These are phyloP conservation scores for Crotalus helleri DNA, from an alignment of 2,113 vertebrate genomes.

Conservation along the genomic window DNA sequence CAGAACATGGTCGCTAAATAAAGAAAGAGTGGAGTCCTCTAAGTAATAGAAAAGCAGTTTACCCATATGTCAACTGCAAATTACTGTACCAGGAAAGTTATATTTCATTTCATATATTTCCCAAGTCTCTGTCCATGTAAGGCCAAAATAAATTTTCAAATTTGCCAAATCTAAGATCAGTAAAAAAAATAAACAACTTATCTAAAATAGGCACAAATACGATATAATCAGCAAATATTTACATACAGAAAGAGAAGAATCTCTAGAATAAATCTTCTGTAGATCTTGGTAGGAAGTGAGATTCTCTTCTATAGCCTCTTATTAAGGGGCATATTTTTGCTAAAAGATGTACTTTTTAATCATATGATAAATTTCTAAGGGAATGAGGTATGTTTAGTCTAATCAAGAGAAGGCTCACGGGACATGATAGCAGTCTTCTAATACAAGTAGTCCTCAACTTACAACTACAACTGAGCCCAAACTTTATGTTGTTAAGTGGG, in stretches of 20 bases:
- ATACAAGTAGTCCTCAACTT: background rate
- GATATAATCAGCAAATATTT: background rate
- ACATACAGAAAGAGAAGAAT: background rate
- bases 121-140: background rate
- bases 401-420: background rate
- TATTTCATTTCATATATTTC: background rate
- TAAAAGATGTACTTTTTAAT: no score
- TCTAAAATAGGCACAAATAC: background rate
- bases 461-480: background rate
- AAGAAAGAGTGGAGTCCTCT: background rate
- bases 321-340: background rate
- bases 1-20: background rate
- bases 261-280: background rate
- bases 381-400: no score
- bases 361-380: no score
- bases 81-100: background rate
- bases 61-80: background rate
- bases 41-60: background rate
- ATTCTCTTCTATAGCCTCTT: background rate
- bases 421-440: background rate
- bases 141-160: background rate
- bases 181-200: background rate
- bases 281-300: background rate
- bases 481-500: background rate
- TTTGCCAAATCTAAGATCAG: background rate